These are phyloP conservation scores for Chloroceryle aenea DNA, from an alignment of 2,113 vertebrate genomes.

Conservation along the genomic window DNA sequence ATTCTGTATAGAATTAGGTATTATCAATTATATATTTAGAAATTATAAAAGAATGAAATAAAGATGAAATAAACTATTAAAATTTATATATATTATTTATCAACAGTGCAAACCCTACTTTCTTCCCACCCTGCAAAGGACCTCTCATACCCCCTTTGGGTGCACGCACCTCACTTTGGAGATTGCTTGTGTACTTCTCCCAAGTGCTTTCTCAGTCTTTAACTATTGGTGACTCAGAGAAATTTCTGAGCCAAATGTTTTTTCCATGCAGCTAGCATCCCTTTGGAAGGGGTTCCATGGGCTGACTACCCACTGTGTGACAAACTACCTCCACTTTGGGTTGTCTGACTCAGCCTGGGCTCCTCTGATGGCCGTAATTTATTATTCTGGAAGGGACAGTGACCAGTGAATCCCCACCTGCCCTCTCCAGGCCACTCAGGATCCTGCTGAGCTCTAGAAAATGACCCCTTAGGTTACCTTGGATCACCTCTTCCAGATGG, in stretches of 20 bases:
- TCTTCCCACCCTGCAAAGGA: not conserved
- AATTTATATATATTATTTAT: not conserved
- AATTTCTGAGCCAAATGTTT: not conserved
- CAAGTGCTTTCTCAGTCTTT: not conserved
- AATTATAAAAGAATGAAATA: not conserved
- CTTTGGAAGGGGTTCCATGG: not conserved
- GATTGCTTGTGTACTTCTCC: not conserved
- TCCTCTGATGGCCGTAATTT: not conserved
- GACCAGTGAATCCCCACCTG: not conserved
- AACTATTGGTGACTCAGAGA: not conserved
- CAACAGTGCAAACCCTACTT: not conserved
- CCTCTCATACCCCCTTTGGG: not conserved
- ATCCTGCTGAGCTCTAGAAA: not conserved
- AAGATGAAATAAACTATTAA: not conserved
- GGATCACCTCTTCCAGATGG: not conserved
- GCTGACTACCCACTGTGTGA: not conserved
- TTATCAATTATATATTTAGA: not conserved
- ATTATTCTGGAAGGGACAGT: not conserved
- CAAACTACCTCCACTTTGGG: not conserved
- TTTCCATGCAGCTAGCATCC: not conserved
- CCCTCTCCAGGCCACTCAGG: not conserved
- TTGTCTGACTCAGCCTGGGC: not conserved
- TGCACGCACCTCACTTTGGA: not conserved
- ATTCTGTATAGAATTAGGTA: not conserved
- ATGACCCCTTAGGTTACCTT: not conserved